phyloP scores from a whole-genome alignment of 2,888 invertebrate genomes.

The Aspidapion aeneum region DNA sequence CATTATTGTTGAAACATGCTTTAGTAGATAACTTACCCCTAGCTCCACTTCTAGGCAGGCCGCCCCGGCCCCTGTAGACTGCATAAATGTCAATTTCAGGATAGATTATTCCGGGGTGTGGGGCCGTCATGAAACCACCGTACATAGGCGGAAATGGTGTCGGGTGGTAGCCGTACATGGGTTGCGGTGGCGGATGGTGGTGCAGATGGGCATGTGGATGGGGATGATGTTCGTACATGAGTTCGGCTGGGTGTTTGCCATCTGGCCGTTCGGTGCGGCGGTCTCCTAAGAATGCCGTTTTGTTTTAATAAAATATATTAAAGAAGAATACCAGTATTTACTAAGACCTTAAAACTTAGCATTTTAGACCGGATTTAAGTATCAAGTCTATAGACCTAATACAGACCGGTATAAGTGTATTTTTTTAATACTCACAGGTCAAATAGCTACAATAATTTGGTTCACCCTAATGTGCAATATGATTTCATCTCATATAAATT shows the following conservation, averaged over 20 bases:
- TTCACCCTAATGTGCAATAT: no score
- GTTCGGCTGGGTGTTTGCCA: conserved; percentile 14
- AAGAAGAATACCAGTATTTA: no score
- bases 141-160: conserved; percentile 24
- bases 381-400: no score
- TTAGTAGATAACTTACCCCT: background rate
- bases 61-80: conserved; percentile 16
- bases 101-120: conserved; percentile 15
- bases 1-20: no score
- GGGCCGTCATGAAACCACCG: conserved; percentile 12
- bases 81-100: conserved; percentile 24
- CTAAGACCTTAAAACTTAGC: no score
- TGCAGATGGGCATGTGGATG: no score
- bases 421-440: no score
- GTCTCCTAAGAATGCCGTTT: background rate
- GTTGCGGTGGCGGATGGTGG: conserved; percentile 2
- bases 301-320: conserved; percentile 4
- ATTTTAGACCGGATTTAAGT: no score
- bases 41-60: background rate
- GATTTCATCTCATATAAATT: no score
- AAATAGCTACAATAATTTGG: no score
- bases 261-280: conserved; percentile 1
- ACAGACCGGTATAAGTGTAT: no score
- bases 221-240: conserved; percentile 16
- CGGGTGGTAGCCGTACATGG: conserved; percentile 24